Evolutionary conservation across 35 echinoderm and acorn worm genomes (phyloP), one percentile per base, ranked within the genome.

Genomic region (Apostichopus californicus): DNA sequence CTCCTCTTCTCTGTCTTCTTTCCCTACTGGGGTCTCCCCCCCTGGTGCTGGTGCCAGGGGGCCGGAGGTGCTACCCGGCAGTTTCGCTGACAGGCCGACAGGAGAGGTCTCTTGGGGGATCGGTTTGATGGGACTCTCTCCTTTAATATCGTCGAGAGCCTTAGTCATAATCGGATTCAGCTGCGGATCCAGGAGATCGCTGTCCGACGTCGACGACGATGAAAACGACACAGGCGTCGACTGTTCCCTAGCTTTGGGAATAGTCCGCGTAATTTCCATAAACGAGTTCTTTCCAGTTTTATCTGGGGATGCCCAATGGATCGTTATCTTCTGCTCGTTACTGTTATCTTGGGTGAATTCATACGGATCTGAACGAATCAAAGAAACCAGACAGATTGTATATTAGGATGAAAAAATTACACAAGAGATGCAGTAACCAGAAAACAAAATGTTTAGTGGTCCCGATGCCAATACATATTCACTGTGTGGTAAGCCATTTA

Each of bases 231-330:
- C 92, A 10, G 95, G 93, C 12, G 95, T 92, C 11, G 93, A 87
- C 15, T 77, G 84, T 55, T 92, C 95, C 57, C 92, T 89, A 57
- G 91, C 56, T 90, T 94, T 94, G 15, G 93, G 95, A 65, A 94
- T 92, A n/a, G 90, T 97, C 92, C 93, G 77, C 63, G 95, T 94
- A 23, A 97, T 97, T 92, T 94, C 93, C 90, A 97, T 97, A 52
- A 86, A 92, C 24, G 91, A 91, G 80, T 79, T 86, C 58, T 92
- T 94, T 54, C 95, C 95, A 57, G 87, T 79, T 81, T 97, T 97
- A 78, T 95, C 91, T 7, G 95, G 95, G 65, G 93, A 92, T 61
- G 91, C 87, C 93, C 93, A 96, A 79, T 94, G 93, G 25, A 97
- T 94, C 5, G 91, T 94, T 87, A 97, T 97, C 80, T 96, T 96